A percentile compares a stretch with the other conserved stretches of the same genome.
phyloP scores from a whole-genome alignment of 2,888 invertebrate species.

The Cryptocephalus moraei region DNA sequence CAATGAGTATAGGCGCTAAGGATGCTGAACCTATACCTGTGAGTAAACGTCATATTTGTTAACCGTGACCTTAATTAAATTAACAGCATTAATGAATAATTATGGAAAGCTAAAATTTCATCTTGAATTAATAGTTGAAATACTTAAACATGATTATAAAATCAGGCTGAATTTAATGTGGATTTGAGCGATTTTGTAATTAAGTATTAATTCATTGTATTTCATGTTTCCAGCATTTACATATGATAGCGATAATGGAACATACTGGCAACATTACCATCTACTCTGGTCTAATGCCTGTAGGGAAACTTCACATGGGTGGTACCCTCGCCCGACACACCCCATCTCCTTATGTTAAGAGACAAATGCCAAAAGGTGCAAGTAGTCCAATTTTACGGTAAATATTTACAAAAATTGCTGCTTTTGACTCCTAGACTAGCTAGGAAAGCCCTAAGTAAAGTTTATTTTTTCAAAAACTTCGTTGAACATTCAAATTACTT shows the following conservation, averaged over 20 bases:
- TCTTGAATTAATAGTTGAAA: too few species aligned
- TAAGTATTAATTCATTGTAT: neutral
- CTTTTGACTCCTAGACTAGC: too few species aligned
- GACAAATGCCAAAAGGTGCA: conserved; percentile 34
- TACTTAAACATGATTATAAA: too few species aligned
- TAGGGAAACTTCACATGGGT: conserved; percentile 76
- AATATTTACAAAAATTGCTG: conserved; percentile 2
- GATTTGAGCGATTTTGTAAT: too few species aligned
- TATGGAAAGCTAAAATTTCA: too few species aligned
- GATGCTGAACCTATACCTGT: conserved; percentile 75
- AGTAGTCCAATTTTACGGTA: conserved; percentile 47
- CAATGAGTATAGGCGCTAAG: conserved; percentile 63
- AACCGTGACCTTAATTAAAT: too few species aligned
- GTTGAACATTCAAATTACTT: too few species aligned
- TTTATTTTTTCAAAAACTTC: too few species aligned
- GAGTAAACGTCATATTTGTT: conserved; percentile 24
- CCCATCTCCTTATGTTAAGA: conserved; percentile 40
- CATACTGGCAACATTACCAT: conserved; percentile 66
- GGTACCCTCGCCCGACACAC: conserved; percentile 53
- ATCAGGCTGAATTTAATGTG: too few species aligned
- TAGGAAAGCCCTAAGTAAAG: too few species aligned
- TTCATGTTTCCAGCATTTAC: conserved; percentile 45
- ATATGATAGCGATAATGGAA: conserved; percentile 78
- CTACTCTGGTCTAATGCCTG: conserved; percentile 71
- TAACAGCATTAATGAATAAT: too few species aligned